Percentiles rank a stretch among this genome's conserved stretches.
Evolutionary conservation across 2,797 vertebrate species (phyloP).

Genomic region (Pantherophis alleghaniensis): DNA sequence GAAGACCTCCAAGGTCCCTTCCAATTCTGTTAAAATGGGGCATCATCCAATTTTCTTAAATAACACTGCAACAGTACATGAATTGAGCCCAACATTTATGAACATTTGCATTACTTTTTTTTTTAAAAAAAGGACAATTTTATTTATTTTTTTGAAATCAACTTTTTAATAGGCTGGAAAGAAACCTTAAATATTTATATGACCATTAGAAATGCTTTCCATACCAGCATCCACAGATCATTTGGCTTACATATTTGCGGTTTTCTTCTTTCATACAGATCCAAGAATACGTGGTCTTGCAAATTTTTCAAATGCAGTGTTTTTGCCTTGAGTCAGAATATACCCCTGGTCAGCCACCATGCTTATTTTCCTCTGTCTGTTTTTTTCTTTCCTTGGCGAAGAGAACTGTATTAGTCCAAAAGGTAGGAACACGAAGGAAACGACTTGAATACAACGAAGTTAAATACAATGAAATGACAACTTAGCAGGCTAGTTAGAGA

Average conservation of each 20-base stretch:
- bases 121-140: slow-evolving; percentile 32
- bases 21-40: neutral
- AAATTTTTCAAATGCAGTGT: slow-evolving; percentile 70
- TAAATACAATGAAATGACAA: neutral
- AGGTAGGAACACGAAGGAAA: slow-evolving; percentile 36
- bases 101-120: slow-evolving; percentile 17
- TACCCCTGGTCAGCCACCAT: slow-evolving; percentile 53
- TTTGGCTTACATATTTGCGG: slow-evolving; percentile 66
- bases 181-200: slow-evolving; percentile 66
- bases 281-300: slow-evolving; percentile 81
- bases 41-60: neutral
- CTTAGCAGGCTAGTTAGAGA: neutral
- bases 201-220: slow-evolving; percentile 65
- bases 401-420: slow-evolving; percentile 44
- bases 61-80: neutral
- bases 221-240: slow-evolving; percentile 65
- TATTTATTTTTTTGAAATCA: slow-evolving; percentile 41
- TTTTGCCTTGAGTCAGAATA: slow-evolving; percentile 71
- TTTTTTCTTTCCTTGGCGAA: slow-evolving; percentile 41
- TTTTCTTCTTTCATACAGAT: slow-evolving; percentile 72
- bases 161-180: slow-evolving; percentile 57
- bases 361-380: slow-evolving; percentile 63
- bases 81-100: slow-evolving; percentile 8
- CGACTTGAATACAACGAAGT: slow-evolving; percentile 22
- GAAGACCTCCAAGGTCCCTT: neutral